Conservation (phyloP, 2,797 vertebrate species). For the Aplochiton taeniatus region DNA sequence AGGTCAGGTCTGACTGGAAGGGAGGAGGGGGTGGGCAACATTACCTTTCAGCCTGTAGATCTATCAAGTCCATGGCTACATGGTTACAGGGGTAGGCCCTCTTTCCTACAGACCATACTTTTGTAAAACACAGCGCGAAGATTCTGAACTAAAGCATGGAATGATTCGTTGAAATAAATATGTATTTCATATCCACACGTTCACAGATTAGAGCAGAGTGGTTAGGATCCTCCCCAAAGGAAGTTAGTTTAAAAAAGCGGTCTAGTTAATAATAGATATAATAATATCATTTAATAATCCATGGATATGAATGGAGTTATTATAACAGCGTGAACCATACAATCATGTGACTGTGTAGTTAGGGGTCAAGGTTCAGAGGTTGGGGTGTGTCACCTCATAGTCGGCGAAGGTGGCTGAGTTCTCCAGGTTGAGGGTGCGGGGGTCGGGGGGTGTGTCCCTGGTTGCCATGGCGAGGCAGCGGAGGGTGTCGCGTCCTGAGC, state of each 20-base stretch:
- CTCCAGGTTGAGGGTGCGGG: constrained; percentile 72
- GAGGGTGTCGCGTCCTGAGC: constrained; percentile 75
- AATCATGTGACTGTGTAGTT: neutral
- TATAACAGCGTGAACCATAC: neutral
- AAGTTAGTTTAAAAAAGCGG: too few relatives aligned
- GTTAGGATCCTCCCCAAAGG: too few relatives aligned
- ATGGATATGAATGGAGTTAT: too few relatives aligned
- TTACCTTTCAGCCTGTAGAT: neutral
- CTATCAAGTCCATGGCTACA: too few relatives aligned
- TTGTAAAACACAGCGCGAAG: too few relatives aligned
- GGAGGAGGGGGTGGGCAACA: neutral
- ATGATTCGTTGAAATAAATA: too few relatives aligned
- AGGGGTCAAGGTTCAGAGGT: neutral
- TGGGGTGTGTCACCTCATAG: constrained; percentile 70
- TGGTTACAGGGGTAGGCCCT: too few relatives aligned
- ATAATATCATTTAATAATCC: too few relatives aligned
- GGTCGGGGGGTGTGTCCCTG: constrained; percentile 73
- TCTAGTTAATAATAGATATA: too few relatives aligned
- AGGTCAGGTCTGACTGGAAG: constrained; percentile 78
- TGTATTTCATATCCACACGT: too few relatives aligned
- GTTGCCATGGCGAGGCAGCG: constrained; percentile 82
- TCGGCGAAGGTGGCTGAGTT: constrained; percentile 65
- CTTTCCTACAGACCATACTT: neutral
- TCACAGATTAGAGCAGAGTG: too few relatives aligned
- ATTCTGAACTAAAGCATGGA: too few relatives aligned